These are phyloP conservation scores for Elephas maximus DNA, from an alignment of 2,113 vertebrate species.

Conservation along the genomic window DNA sequence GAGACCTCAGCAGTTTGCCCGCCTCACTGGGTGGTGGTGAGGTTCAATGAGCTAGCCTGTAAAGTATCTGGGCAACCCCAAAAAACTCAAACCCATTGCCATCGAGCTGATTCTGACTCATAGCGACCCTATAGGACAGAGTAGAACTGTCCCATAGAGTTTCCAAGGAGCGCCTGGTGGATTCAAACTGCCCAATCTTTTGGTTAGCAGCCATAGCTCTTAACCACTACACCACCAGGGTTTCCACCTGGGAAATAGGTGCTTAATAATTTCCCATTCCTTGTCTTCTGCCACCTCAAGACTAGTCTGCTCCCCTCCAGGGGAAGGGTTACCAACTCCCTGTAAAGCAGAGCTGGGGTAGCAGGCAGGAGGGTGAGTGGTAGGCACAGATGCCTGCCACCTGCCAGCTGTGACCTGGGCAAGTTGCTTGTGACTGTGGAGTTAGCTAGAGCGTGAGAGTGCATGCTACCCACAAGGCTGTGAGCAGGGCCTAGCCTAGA, in stretches of 20 bases:
- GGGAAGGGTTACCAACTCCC: neutral
- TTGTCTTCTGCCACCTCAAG: neutral
- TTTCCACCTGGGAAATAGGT: neutral
- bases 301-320: neutral
- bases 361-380: neutral
- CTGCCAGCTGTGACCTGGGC: neutral
- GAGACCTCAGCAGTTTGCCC: neutral
- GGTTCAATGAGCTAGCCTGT: neutral
- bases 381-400: neutral
- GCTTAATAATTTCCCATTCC: neutral
- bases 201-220: too few species aligned
- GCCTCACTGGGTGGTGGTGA: rapidly evolving
- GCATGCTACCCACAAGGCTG: neutral
- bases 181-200: too few species aligned
- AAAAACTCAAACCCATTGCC: too few species aligned
- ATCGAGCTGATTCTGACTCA: too few species aligned
- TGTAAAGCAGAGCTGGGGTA: neutral
- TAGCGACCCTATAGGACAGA: too few species aligned
- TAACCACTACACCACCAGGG: too few species aligned
- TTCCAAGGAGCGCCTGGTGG: too few species aligned
- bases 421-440: neutral
- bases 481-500: neutral
- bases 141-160: too few species aligned
- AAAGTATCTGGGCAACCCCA: neutral
- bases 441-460: neutral